Evolutionary conservation across 2,797 vertebrate genomes (phyloP).

Genomic region (Acanthis flammea): DNA sequence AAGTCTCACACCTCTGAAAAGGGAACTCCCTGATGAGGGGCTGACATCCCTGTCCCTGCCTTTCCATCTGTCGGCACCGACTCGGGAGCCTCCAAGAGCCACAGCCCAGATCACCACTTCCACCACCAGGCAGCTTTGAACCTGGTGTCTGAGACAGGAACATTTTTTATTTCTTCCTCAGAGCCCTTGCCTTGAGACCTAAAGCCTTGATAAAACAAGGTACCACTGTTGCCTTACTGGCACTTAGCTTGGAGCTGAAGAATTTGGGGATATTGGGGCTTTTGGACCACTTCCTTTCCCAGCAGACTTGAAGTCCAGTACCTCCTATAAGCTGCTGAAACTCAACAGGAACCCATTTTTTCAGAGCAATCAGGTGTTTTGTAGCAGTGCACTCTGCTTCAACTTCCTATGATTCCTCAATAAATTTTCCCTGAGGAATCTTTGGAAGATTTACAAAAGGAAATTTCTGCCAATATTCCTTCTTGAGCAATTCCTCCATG

Average conservation of each 20-base stretch:
- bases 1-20: background rate
- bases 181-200: background rate
- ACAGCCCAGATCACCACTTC: rapidly evolving
- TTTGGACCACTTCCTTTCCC: background rate
- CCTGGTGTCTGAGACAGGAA: background rate
- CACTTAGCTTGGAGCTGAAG: background rate
- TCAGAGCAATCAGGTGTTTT: background rate
- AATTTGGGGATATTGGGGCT: background rate
- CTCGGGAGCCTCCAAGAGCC: background rate
- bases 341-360: background rate
- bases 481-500: background rate
- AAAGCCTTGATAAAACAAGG: background rate
- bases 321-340: background rate
- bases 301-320: background rate
- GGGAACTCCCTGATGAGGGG: background rate
- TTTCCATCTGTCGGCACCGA: background rate
- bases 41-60: background rate
- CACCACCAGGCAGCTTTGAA: background rate
- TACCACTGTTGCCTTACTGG: too few species aligned
- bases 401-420: background rate
- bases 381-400: background rate
- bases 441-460: background rate
- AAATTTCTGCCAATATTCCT: background rate
- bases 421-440: background rate
- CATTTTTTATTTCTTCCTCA: background rate